Evolutionary conservation across 2,113 vertebrate genomes (phyloP), one percentile per base, ranked within the genome.

Genomic region (Lanius collurio): DNA sequence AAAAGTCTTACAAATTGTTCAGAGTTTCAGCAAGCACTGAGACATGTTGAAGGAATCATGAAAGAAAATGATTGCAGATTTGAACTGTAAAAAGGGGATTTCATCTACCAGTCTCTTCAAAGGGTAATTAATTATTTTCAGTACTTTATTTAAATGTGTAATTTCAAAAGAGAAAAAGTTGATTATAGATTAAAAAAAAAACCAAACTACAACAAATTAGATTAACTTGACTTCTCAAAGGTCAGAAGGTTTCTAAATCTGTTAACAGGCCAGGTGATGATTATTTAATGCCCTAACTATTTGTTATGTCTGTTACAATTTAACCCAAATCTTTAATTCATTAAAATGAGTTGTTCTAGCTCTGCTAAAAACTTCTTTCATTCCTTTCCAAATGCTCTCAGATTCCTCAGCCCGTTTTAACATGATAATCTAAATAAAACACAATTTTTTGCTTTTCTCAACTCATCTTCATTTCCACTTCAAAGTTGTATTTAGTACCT

Each of bases 261-360:
- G 69, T 92, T 94, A 94, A 95, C 55, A 92, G 85, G 35, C 70
- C 56, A 68, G 73, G 74, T 90, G 71, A 91, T 89, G 85, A 92
- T 95, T 97, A 90, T 96, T 97, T 96, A 95, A 97, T 94, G 70
- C 69, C 64, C 79, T 94, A 95, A 93, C 79, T 96, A 95, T 97
- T 96, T 96, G 93, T 95, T 96, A 93, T 87, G 92, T 95, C 93
- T 96, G 88, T 94, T 96, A 86, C 64, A 93, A 89, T 92, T 93
- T 85, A 92, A 49, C 60, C 27, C 65, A 71, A 97, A 95, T 94
- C 94, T 97, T 97, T 94, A 93, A 91, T 95, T 94, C 92, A 97
- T 97, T 97, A 95, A 93, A 95, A 85, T 23, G 27, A 47, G 75
- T 89, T 89, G 67, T 94, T 86, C 82, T 90, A 94, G 37, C 83